Percentiles rank a stretch among this genome's conserved stretches.
These are phyloP conservation scores for Rhagium mordax DNA, from an alignment of 2,888 invertebrate genomes.

Conservation along the genomic window DNA sequence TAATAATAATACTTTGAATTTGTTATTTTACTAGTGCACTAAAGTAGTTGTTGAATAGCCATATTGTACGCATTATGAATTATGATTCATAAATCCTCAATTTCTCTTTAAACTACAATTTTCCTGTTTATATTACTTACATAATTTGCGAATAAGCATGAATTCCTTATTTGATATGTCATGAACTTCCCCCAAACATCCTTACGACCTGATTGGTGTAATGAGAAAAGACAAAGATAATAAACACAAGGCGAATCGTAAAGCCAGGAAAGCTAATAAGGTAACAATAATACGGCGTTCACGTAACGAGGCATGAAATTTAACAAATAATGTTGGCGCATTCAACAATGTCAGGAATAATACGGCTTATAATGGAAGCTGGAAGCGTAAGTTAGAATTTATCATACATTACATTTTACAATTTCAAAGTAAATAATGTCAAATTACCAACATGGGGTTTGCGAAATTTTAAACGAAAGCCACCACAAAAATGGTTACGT, in stretches of 20 bases:
- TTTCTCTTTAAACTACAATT: no score
- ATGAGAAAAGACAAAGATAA: conserved; percentile 19
- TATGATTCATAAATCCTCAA: no score
- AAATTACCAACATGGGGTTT: no score
- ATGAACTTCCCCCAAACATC: background rate
- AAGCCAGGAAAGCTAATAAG: conserved; percentile 14
- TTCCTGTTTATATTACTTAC: no score
- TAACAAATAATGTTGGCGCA: background rate
- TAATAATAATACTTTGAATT: no score
- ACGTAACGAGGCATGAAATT: conserved; percentile 11
- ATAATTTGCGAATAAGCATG: background rate
- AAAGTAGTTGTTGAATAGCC: no score
- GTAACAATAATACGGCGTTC: background rate
- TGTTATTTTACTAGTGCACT: no score
- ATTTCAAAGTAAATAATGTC: background rate
- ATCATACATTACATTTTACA: background rate
- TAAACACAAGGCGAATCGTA: background rate
- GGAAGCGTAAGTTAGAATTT: background rate
- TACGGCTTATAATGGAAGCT: background rate
- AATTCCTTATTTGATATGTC: background rate
- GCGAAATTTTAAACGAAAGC: no score
- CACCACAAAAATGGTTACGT: no score
- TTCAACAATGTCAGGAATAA: conserved; percentile 6
- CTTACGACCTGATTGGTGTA: background rate
- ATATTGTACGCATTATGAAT: no score